Evolutionary conservation across 2,797 vertebrate species (phyloP).

Genomic region (Anguilla obscura): DNA sequence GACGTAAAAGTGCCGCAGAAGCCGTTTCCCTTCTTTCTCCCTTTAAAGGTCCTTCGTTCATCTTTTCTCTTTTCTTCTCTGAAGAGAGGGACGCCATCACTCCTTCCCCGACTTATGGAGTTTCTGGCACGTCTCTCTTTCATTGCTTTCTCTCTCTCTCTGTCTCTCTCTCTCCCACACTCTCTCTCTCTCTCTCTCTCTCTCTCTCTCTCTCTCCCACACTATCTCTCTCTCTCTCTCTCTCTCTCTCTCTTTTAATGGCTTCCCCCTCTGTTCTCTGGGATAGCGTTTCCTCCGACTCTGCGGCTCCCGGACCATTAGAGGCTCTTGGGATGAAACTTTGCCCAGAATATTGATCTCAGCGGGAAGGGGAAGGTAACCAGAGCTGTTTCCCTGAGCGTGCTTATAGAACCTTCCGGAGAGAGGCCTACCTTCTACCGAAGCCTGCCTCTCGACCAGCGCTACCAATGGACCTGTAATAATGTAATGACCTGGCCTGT

Average conservation of each 20-base stretch:
- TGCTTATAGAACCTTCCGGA: conserved; percentile 68
- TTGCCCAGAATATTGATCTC: conserved; percentile 95
- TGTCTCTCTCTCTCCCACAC: conserved; percentile 43
- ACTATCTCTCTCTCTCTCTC: conserved; percentile 34
- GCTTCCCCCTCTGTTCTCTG: conserved; percentile 84
- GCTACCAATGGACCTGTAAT: neutral
- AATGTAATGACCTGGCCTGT: too few species aligned
- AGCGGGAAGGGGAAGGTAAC: conserved; percentile 85
- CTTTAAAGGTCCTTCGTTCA: conserved; percentile 35
- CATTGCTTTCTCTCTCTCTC: conserved; percentile 61
- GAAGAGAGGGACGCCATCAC: conserved; percentile 45
- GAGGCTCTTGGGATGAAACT: conserved; percentile 91
- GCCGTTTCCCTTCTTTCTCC: conserved; percentile 28
- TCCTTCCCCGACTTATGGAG: conserved; percentile 54
- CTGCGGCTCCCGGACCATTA: conserved; percentile 91
- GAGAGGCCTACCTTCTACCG: neutral
- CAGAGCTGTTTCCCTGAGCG: conserved; percentile 77
- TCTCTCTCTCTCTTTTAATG: conserved; percentile 28
- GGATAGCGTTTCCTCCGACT: conserved; percentile 92
- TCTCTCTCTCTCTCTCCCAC: neutral
- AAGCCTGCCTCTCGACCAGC: neutral
- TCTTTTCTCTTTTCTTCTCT: conserved; percentile 19
- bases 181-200: conserved; percentile 34
- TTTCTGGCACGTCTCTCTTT: conserved; percentile 58
- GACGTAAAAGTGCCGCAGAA: conserved; percentile 42